phyloP scores from a whole-genome alignment of 1,140 invertebrate species.

The Heliconius nattereri region DNA sequence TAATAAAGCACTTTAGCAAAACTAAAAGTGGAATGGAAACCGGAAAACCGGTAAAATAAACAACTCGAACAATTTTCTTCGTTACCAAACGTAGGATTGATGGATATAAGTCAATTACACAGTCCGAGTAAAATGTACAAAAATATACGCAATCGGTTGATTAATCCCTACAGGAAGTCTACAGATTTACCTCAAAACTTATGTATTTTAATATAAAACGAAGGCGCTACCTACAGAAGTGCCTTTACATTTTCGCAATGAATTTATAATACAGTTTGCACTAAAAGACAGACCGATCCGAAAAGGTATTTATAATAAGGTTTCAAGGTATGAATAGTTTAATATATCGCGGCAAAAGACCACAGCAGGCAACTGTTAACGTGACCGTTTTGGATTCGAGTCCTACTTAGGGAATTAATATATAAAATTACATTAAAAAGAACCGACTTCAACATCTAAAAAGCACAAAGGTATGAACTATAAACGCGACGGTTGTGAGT shows the following conservation, averaged over 20 bases:
- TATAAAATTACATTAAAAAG: too few relatives aligned
- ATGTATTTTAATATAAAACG: too few relatives aligned
- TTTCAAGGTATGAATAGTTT: background rate
- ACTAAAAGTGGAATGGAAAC: conserved; percentile 3
- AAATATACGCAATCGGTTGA: background rate
- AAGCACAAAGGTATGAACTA: too few relatives aligned
- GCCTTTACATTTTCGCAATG: too few relatives aligned
- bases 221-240: too few relatives aligned
- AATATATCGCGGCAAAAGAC: background rate
- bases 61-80: conserved; percentile 10
- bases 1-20: conserved; percentile 11
- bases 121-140: background rate
- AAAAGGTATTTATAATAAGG: background rate
- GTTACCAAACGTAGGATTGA: conserved; percentile 8
- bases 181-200: background rate
- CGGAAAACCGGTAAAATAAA: background rate
- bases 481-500: too few relatives aligned
- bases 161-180: background rate
- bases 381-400: too few relatives aligned
- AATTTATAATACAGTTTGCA: too few relatives aligned
- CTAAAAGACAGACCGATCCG: background rate
- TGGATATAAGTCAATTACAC: background rate
- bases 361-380: too few relatives aligned
- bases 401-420: too few relatives aligned
- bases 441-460: too few relatives aligned